Evolutionary conservation across 1,140 invertebrate species (phyloP), one percentile per base, ranked within the genome.

Genomic region (Centruroides sculpturatus): DNA sequence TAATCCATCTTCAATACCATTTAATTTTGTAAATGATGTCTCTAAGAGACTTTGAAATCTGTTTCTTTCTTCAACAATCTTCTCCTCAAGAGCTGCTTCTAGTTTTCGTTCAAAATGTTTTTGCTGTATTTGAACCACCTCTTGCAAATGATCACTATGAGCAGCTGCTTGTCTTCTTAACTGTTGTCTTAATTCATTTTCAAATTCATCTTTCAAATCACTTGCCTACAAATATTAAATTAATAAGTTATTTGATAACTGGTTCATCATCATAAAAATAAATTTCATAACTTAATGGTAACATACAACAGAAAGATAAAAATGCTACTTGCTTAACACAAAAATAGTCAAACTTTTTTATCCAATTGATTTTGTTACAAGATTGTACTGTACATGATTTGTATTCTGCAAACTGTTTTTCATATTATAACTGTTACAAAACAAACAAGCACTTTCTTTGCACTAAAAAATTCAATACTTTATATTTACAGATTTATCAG

Each of bases 1-100:
- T 4, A 97, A 77, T 3, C 88, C 88, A 51, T 83, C 77, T 74
- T 95, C 88, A 63, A 97, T 84, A n/a, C 89, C 92, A 62, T 83
- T 82, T 56, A 95, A 75, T 69, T 88, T 83, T 23, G 86, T 87
- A 36, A 92, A 79, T 74, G 91, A 84, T 0, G 80, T 81, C 3
- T 86, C 86, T 41, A 41, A 41, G 5, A 41, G 8, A 6, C 3
- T 41, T 41, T 41, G 41, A 41, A 41, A 41, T 41, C 8, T 41
- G 8, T 8, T 6, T 41, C 41, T 41, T 41, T 41, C 41, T 41
- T 41, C 41, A 3, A 41, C 11, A 96, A 41, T 41, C 41, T 41
- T 41, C 8, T 41, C 41, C 3, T 41, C 41, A 8, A 41, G 41
- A 41, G 41, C 41, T 3, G 3, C 41, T 41, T 41, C 41, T 6